Evolutionary conservation across 2,797 vertebrate genomes (phyloP), one percentile per base, ranked within the genome.

Genomic region (Kryptopterus vitreolus): DNA sequence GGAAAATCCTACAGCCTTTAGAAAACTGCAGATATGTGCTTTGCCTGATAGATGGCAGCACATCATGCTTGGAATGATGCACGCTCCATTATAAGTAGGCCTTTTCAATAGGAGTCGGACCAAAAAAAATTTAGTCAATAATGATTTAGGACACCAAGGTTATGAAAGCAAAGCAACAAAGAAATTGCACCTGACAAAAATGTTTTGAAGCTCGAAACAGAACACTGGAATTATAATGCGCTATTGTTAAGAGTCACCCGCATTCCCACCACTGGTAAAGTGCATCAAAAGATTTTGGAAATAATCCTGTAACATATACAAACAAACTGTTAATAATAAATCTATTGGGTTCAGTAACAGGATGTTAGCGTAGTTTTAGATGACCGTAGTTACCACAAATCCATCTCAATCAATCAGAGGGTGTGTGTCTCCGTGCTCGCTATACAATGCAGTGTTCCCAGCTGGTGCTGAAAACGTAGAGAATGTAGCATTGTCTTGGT

Each of bases 31-130:
- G 38, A 72, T 85, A 85, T 84, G 72, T 76, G 33, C 71, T 84
- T 81, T 74, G 46, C 26, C 88, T 94, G 92, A 93, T 92, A 94
- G 94, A 93, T 95, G 94, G 92, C 91, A 91, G 90, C 91, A 86
- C 91, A 88, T 89, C 89, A 93, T 91, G 86, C 57, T 82, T 78
- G 31, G 90, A 55, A 78, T 72, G 63, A 79, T 82, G 77, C 80
- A 63, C 81, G 81, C 79, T 33, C 79, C 80, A 88, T 87, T 81
- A 82, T 84, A 88, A 84, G 87, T 82, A 75, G 74, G 38, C 77
- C 87, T 87, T 84, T 85, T 82, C 85, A 89, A 88, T 83, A 86
- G 81, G 87, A 87, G 82, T 82, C 88, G 88, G 88, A 90, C 87
- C 85, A 85, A 81, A 61, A 90, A 83, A 81, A 89, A 87, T 87